Evolutionary conservation across 2,888 invertebrate genomes (phyloP).

Genomic region (Ophion ventricosus): DNA sequence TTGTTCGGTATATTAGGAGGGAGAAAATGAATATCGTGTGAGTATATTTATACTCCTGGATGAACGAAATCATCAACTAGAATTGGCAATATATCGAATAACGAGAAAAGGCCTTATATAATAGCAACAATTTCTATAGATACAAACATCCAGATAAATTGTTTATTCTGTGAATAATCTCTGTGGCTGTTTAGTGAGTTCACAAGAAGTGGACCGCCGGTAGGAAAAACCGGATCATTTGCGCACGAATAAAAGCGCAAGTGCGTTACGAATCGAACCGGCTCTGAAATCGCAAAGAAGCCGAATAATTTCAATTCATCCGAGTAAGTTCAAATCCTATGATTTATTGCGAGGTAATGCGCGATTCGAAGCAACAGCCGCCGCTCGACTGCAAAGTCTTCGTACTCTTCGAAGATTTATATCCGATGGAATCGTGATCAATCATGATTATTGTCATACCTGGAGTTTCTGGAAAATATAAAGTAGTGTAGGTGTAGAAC

Average conservation of each 20-base stretch:
- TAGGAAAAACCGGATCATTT: conserved; percentile 68
- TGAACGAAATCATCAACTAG: conserved; percentile 63
- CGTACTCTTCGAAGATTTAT: conserved; percentile 36
- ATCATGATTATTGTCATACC: conserved; percentile 27
- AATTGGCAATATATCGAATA: conserved; percentile 73
- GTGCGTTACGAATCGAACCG: conserved; percentile 79
- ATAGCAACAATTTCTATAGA: background rate
- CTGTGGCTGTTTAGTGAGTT: conserved; percentile 63
- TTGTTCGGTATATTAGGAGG: conserved; percentile 47
- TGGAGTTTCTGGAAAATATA: conserved; percentile 42
- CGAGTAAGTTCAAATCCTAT: conserved; percentile 75
- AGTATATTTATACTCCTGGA: conserved; percentile 14
- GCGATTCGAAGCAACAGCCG: conserved; percentile 43
- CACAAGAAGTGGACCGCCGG: conserved; percentile 76
- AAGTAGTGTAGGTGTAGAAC: background rate
- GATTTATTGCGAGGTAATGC: conserved; percentile 75
- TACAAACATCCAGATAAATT: conserved; percentile 29
- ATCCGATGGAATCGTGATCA: conserved; percentile 48
- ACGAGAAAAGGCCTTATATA: conserved; percentile 68
- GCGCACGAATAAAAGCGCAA: conserved; percentile 71
- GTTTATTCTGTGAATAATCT: conserved; percentile 27
- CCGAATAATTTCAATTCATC: conserved; percentile 78
- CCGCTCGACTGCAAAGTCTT: conserved; percentile 10
- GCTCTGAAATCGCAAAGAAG: conserved; percentile 64
- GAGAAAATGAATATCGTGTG: conserved; percentile 51